A percentile compares a stretch with the other conserved stretches of the same genome.
These are phyloP conservation scores for Agonopterix heracliana DNA, from an alignment of 2,888 invertebrate species.

Conservation along the genomic window DNA sequence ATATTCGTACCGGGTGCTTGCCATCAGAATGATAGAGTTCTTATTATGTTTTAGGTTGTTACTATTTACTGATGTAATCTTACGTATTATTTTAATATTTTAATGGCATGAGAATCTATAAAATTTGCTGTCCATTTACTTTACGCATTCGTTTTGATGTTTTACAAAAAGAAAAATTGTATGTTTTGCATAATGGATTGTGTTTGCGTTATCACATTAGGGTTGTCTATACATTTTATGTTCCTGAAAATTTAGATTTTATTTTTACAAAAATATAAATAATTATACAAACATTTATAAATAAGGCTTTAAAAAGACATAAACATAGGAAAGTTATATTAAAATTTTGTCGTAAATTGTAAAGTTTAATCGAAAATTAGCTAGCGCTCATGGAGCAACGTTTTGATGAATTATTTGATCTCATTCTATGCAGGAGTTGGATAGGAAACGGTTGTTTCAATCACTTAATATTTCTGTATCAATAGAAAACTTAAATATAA, in stretches of 20 bases:
- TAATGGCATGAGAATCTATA: constrained; percentile 28
- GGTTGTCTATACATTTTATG: constrained; percentile 11
- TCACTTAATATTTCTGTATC: constrained; percentile 31
- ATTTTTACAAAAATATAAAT: constrained; percentile 14
- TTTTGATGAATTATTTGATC: constrained; percentile 45
- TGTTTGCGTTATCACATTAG: background rate
- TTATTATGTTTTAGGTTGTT: constrained; percentile 19
- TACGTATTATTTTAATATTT: constrained; percentile 23
- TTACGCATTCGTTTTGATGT: background rate
- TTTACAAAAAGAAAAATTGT: constrained; percentile 9
- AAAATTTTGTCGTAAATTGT: constrained; percentile 35
- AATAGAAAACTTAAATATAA: background rate
- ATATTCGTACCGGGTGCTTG: constrained; percentile 20
- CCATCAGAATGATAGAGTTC: constrained; percentile 15
- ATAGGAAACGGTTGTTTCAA: constrained; percentile 22
- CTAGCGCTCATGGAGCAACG: constrained; percentile 44
- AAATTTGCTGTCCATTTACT: constrained; percentile 20
- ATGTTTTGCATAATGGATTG: constrained; percentile 19
- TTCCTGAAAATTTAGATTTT: constrained; percentile 18
- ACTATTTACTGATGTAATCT: constrained; percentile 15
- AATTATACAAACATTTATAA: constrained; percentile 9
- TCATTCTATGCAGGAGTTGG: constrained; percentile 38
- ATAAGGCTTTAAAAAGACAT: constrained; percentile 30
- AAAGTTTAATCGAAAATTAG: constrained; percentile 25
- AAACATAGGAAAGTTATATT: constrained; percentile 25